Base-by-base conservation (phyloP, 2,113 vertebrate species). In the Sorex araneus region DNA sequence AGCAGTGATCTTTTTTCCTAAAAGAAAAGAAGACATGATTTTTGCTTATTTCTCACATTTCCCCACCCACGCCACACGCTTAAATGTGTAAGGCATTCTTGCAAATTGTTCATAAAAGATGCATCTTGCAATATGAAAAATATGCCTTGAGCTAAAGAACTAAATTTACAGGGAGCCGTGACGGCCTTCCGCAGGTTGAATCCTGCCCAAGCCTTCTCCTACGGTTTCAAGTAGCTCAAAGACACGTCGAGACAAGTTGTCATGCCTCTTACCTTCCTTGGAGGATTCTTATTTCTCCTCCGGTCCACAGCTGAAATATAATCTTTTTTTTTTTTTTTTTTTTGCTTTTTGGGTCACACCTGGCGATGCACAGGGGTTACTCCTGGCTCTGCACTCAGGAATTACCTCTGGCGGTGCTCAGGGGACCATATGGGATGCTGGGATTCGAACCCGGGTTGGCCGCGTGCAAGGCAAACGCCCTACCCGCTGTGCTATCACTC, bases 1-100 rank as follows among this genome's bases (percentile, higher is more conserved):
- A 96, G 76, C 87, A 98, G 91, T 9, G 50, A 85, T 94, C 93
- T 96, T 95, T 98, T 98, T 85, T 98, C 98, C 98, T 98, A 90
- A 43, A 83, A 77, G 80, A 91, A 73, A 94, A 94, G 28, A 95
- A 80, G 34, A 87, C 32, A 86, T 13, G 70, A 21, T 7, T 70
- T 70, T 90, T 75, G n/a, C 8, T 91, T 87, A 34, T 77, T 63
- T 88, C 28, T 84, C 12, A 8, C 27, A 36, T 9, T 73, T 8
- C 19, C 57, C 57, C 57, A 60, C 57, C 57, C 21, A 15, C 19
- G 21, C 57, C 57, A 21, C 57, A 60, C 23, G 57, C 36, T 40
- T 50, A 50, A 50, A 13, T 81, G n/a, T 69, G 0, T 60, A 90
- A 82, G 47, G n/a, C 66, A 63, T 67, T 78, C 71, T 89, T 74